A percentile compares a stretch with the other conserved stretches of the same genome.
phyloP scores from a whole-genome alignment of 2,888 invertebrate genomes.

The Halictus ligatus region DNA sequence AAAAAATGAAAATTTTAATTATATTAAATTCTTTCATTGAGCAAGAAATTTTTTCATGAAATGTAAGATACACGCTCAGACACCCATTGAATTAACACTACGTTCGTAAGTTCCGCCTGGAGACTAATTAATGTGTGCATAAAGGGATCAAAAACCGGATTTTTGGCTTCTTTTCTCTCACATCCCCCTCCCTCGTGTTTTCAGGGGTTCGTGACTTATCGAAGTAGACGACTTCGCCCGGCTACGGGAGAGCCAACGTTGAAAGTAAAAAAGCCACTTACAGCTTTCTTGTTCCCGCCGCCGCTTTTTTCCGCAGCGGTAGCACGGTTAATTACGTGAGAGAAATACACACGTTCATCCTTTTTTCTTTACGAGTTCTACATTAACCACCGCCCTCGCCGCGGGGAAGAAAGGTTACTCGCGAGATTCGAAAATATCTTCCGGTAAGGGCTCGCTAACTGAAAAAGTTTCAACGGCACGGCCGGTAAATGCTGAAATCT shows the following conservation, averaged over 20 bases:
- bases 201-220: neutral
- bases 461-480: slow-evolving; percentile 2
- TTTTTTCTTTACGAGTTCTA: slow-evolving; percentile 15
- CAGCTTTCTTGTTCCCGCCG: slow-evolving; percentile 9
- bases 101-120: neutral
- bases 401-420: neutral
- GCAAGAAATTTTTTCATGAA: neutral
- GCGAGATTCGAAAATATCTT: neutral
- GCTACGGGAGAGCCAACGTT: neutral
- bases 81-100: neutral
- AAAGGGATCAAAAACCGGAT: neutral
- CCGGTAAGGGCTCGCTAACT: neutral
- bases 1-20: neutral
- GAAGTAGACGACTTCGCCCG: neutral
- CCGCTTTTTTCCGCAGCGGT: neutral
- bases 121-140: neutral
- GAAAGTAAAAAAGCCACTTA: slow-evolving; percentile 10
- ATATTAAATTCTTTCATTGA: neutral
- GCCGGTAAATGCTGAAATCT: neutral
- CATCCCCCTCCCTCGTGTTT: neutral
- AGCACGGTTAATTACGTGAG: neutral
- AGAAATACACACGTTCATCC: slow-evolving; percentile 16
- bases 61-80: neutral
- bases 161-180: neutral
- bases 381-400: neutral